A percentile compares a stretch with the other conserved stretches of the same genome.
Evolutionary conservation across 2,797 vertebrate species (phyloP).

Genomic region (Streptopelia turtur): DNA sequence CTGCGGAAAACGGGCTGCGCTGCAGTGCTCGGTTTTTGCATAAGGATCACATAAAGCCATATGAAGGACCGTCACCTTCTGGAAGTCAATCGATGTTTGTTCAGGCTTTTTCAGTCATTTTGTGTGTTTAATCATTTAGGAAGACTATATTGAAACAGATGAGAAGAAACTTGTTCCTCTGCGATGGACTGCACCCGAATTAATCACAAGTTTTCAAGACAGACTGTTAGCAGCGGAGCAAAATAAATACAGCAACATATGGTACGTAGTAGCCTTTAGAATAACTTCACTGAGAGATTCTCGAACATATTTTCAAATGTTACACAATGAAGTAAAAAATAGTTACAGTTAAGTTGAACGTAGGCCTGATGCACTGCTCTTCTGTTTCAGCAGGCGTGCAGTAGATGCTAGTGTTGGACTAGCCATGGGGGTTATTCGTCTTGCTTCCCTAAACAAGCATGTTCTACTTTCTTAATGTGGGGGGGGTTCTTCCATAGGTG

Average conservation of each 20-base stretch:
- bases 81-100: not conserved
- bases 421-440: not conserved
- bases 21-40: not conserved
- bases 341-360: not conserved
- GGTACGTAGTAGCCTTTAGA: slow-evolving; percentile 81
- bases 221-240: slow-evolving; percentile 91
- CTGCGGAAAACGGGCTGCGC: not conserved
- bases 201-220: slow-evolving; percentile 93
- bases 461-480: not conserved
- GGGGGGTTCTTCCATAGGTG: not conserved
- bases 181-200: slow-evolving; percentile 94
- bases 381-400: not conserved
- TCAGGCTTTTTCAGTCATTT: not conserved
- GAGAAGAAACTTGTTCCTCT: slow-evolving; percentile 91
- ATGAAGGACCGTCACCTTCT: not conserved
- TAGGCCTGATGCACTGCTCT: not conserved
- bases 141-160: slow-evolving; percentile 95
- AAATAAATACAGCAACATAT: slow-evolving; percentile 93
- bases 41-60: not conserved
- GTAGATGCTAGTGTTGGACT: not conserved
- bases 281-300: not conserved
- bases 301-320: not conserved
- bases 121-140: slow-evolving; percentile 76
- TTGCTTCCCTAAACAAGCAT: not conserved
- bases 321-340: not conserved